phyloP scores from a whole-genome alignment of 2,888 invertebrate species.

The Blastobasis lacticolella region DNA sequence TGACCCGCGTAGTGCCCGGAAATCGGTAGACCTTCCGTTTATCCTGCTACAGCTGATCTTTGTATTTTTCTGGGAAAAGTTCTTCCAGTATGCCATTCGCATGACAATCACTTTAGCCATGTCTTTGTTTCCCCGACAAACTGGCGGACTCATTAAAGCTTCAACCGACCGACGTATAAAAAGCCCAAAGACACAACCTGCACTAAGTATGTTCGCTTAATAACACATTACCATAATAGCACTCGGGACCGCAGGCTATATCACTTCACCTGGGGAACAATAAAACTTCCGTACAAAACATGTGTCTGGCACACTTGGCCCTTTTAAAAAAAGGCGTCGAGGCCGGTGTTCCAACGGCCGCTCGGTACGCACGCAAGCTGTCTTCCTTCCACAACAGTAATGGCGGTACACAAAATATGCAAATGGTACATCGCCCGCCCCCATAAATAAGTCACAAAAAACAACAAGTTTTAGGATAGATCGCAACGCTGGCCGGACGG shows the following conservation, averaged over 20 bases:
- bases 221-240: too few species aligned
- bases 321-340: background rate
- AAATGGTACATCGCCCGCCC: background rate
- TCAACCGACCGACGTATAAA: too few species aligned
- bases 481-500: background rate
- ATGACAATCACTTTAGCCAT: too few species aligned
- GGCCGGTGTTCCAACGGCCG: background rate
- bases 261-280: constrained; percentile 8
- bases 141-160: too few species aligned
- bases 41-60: too few species aligned
- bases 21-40: too few species aligned
- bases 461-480: background rate
- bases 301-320: background rate
- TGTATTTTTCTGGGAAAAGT: too few species aligned
- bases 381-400: background rate
- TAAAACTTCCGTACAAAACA: constrained; percentile 1
- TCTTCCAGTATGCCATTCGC: too few species aligned
- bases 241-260: background rate
- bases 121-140: too few species aligned
- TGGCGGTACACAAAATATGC: background rate
- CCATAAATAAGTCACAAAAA: background rate
- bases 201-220: too few species aligned
- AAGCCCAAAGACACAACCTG: too few species aligned
- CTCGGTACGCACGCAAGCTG: constrained; percentile 1
- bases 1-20: too few species aligned